Percentiles rank a stretch among this genome's conserved stretches.
These are phyloP conservation scores for Phainopepla nitens DNA, from an alignment of 2,113 vertebrate genomes.

Conservation along the genomic window DNA sequence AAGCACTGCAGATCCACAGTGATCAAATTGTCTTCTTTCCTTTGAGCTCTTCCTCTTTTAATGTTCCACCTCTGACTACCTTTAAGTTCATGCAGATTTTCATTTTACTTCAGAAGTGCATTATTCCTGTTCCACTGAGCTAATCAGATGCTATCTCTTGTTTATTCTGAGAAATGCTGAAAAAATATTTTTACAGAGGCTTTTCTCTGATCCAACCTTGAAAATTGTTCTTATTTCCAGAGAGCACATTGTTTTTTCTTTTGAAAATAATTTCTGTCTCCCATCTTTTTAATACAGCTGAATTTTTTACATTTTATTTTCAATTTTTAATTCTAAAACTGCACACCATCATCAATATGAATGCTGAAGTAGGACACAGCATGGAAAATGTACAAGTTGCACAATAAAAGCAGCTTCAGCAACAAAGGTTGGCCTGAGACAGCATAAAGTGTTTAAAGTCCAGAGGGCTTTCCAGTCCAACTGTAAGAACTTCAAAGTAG, in stretches of 20 bases:
- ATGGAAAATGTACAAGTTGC: background rate
- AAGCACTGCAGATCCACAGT: background rate
- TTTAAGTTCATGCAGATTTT: background rate
- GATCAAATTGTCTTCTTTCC: background rate
- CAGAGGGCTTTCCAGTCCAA: background rate
- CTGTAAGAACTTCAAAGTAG: conserved; percentile 17
- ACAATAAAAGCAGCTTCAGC: background rate
- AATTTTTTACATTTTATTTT: background rate
- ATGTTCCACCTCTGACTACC: background rate
- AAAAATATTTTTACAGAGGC: background rate
- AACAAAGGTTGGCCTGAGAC: background rate
- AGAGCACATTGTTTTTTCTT: background rate
- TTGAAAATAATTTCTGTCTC: background rate
- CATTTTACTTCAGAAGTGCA: background rate
- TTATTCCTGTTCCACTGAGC: background rate
- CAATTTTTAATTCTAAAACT: background rate
- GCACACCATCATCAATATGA: background rate
- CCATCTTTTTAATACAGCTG: background rate
- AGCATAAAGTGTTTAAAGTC: background rate
- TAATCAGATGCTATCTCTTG: background rate
- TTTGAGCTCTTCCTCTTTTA: background rate
- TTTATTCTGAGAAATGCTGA: conserved; percentile 6
- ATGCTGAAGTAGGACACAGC: background rate
- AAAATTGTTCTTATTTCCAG: background rate
- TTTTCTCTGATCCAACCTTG: background rate